A percentile compares a stretch with the other conserved stretches of the same genome.
Evolutionary conservation across 1,140 invertebrate genomes (phyloP).

Genomic region (Trigoniulus corallinus): DNA sequence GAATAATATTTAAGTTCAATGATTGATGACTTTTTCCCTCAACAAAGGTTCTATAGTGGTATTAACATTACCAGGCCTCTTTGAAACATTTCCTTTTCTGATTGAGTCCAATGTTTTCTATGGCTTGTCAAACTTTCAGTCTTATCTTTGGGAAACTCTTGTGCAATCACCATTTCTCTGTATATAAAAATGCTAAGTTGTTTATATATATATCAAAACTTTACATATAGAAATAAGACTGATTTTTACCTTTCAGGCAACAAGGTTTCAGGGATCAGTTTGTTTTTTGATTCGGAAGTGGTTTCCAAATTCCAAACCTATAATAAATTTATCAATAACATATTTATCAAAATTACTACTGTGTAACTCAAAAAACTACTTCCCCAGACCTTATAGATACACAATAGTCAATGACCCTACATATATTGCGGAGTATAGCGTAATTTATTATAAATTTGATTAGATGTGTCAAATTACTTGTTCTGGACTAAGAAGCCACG

Average conservation of each 20-base stretch:
- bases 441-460: not conserved
- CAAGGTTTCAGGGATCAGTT: not conserved
- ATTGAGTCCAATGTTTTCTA: conserved; percentile 21
- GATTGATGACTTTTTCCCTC: not conserved
- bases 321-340: too few relatives aligned
- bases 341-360: too few relatives aligned
- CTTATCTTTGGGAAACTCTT: not conserved
- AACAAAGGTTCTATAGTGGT: not conserved
- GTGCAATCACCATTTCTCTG: not conserved
- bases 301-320: not conserved
- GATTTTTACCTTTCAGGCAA: not conserved
- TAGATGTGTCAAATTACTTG: not conserved
- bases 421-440: not conserved
- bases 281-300: not conserved
- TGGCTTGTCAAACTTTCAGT: conserved; percentile 1
- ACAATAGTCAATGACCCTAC: not conserved
- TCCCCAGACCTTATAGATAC: too few relatives aligned
- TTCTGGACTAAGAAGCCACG: not conserved
- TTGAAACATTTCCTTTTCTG: conserved; percentile 37
- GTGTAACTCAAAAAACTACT: too few relatives aligned
- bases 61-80: conserved; percentile 35
- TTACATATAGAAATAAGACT: not conserved
- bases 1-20: conserved; percentile 8
- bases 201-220: not conserved
- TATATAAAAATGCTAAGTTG: not conserved